Conservation (phyloP, 2,797 vertebrate genomes). For the Pangasius mekongensis region DNA sequence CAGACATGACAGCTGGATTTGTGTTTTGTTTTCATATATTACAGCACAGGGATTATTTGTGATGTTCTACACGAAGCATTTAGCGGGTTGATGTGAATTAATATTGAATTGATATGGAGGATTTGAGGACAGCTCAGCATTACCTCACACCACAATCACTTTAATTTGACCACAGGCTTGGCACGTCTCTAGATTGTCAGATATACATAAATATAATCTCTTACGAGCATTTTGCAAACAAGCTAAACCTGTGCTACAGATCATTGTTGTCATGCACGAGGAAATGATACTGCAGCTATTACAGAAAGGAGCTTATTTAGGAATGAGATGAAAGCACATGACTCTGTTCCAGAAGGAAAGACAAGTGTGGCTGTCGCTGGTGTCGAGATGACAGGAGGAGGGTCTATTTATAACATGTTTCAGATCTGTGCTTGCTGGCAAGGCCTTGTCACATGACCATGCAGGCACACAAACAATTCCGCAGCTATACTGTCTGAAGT, state of each 20-base stretch:
- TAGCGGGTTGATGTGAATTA: background rate
- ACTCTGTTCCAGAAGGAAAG: constrained; percentile 42
- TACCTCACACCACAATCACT: background rate
- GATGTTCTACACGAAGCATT: background rate
- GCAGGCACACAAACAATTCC: constrained; percentile 51
- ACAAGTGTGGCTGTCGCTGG: constrained; percentile 56
- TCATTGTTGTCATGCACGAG: constrained; percentile 22
- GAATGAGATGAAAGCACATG: constrained; percentile 47
- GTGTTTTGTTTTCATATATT: background rate
- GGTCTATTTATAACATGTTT: constrained; percentile 78
- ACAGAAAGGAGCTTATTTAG: constrained; percentile 59
- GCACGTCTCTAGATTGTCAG: background rate
- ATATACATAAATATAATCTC: constrained; percentile 1
- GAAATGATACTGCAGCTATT: constrained; percentile 34
- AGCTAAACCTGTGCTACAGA: constrained; percentile 26
- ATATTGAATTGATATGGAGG: background rate
- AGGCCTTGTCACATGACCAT: constrained; percentile 62
- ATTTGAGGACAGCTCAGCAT: background rate
- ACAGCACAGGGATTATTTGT: background rate
- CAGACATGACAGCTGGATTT: background rate
- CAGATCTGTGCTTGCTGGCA: constrained; percentile 75
- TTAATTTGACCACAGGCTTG: constrained; percentile 14
- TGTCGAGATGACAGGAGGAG: constrained; percentile 55
- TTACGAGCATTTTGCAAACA: background rate
- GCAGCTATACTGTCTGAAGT: background rate